A percentile compares a stretch with the other conserved stretches of the same genome.
Conservation (phyloP, 2,888 invertebrate species). For the Eupithecia subfuscata region DNA sequence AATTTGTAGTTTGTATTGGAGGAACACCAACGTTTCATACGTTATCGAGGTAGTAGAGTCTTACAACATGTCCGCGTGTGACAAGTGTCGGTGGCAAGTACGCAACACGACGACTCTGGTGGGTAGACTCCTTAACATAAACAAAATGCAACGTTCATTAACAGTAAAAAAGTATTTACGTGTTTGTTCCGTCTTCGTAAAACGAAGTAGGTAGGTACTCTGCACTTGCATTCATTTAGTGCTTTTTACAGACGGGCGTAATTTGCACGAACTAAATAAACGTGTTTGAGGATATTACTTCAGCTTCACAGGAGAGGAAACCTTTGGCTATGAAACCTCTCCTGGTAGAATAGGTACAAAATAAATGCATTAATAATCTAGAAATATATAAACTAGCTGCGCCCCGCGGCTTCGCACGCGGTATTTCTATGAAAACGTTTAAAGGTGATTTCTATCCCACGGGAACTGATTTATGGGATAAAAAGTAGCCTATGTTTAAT, state of each 20-base stretch:
- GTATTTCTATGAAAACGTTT: too few relatives aligned
- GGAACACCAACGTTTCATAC: too few relatives aligned
- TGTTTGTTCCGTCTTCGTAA: not conserved
- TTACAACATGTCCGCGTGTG: too few relatives aligned
- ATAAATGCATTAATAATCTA: not conserved
- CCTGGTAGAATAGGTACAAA: not conserved
- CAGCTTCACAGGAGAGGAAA: not conserved
- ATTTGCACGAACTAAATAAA: conserved; percentile 3
- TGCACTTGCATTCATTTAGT: not conserved
- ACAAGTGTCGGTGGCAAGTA: too few relatives aligned
- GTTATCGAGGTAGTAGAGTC: too few relatives aligned
- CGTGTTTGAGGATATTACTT: not conserved
- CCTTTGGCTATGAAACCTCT: not conserved
- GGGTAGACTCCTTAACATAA: not conserved
- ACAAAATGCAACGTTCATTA: not conserved
- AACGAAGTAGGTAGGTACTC: not conserved
- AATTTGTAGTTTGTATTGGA: too few relatives aligned
- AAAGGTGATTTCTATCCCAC: too few relatives aligned
- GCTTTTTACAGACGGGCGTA: conserved; percentile 1
- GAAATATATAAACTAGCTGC: not conserved
- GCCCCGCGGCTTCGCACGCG: too few relatives aligned
- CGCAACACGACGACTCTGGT: too few relatives aligned
- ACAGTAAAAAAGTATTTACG: not conserved
- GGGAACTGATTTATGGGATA: too few relatives aligned
- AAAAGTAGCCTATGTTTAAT: too few relatives aligned